phyloP scores from a whole-genome alignment of 2,113 vertebrate genomes.

The Phalacrocorax aristotelis region DNA sequence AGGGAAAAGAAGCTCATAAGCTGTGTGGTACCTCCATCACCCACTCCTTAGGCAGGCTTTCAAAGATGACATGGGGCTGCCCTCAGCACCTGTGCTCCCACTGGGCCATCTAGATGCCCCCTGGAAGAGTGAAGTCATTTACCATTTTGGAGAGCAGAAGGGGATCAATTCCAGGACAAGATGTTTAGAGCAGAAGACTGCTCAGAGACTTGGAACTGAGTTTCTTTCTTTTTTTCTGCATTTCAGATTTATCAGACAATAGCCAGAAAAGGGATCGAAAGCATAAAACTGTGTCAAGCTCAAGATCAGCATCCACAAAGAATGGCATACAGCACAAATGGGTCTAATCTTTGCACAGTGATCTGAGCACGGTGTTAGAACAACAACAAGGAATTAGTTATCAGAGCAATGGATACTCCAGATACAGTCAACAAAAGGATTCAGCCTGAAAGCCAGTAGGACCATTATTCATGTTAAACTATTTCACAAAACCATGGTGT shows the following conservation, averaged over 20 bases:
- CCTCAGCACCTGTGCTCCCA: not conserved
- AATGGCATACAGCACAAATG: not conserved
- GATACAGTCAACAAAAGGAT: not conserved
- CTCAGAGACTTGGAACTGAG: not conserved
- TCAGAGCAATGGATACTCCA: conserved; percentile 3
- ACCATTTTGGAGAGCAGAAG: not conserved
- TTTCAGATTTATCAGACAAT: not conserved
- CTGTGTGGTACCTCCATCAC: not conserved
- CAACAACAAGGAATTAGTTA: not conserved
- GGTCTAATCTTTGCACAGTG: not conserved
- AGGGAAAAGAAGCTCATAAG: not conserved
- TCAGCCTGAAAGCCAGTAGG: not conserved
- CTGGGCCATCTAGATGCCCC: no score
- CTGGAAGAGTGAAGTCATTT: not conserved
- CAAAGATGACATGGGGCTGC: not conserved
- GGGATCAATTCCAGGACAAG: not conserved
- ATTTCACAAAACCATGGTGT: not conserved
- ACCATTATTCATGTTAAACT: not conserved
- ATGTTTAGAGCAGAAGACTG: not conserved
- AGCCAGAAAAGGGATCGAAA: not conserved
- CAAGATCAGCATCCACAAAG: not conserved
- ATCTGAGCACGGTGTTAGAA: not conserved
- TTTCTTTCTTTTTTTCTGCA: not conserved
- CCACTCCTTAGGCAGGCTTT: not conserved
- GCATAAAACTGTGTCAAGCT: not conserved